Percentiles rank a stretch among this genome's conserved stretches.
These are phyloP conservation scores for Acomys russatus DNA, from an alignment of 2,797 vertebrate genomes.

Conservation along the genomic window DNA sequence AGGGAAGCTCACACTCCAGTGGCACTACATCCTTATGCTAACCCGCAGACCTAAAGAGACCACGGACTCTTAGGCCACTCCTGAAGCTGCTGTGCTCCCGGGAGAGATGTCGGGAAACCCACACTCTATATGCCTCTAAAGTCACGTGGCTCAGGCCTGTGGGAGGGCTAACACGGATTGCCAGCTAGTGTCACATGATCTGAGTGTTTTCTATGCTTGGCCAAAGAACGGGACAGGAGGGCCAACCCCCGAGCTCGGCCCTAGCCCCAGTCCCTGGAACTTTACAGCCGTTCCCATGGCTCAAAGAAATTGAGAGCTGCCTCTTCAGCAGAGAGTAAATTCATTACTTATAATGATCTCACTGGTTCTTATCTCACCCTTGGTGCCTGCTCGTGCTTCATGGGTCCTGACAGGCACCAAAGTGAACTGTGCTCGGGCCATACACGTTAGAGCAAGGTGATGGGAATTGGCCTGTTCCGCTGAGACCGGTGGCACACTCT, in stretches of 20 bases:
- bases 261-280: background rate
- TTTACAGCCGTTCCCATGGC: background rate
- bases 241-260: background rate
- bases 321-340: conserved; percentile 36
- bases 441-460: conserved; percentile 32
- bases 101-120: background rate
- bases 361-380: conserved; percentile 26
- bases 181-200: background rate
- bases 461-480: conserved; percentile 11
- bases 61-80: background rate
- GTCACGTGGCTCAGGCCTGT: background rate
- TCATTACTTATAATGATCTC: conserved; percentile 53
- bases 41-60: background rate
- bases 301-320: background rate
- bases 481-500: background rate
- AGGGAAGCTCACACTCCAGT: background rate
- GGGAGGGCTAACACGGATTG: too few species aligned
- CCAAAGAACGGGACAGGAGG: background rate
- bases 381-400: conserved; percentile 48
- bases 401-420: background rate
- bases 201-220: background rate
- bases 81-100: background rate
- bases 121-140: background rate
- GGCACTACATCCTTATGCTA: too few species aligned
- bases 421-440: conserved; percentile 16